phyloP scores from a whole-genome alignment of 2,797 vertebrate species.

The Coreius guichenoti region DNA sequence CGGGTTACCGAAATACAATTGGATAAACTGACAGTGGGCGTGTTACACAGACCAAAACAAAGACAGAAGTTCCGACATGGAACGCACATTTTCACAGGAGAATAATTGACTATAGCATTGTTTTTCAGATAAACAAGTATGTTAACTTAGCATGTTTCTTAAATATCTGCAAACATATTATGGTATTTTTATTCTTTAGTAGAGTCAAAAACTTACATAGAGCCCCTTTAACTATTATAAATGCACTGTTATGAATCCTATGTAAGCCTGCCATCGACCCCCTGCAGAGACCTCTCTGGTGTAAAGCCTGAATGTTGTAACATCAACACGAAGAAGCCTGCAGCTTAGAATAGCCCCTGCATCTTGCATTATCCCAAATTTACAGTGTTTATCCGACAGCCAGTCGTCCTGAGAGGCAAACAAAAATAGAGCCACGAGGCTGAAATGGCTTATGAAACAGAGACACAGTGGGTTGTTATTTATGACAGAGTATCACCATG shows the following conservation, averaged over 20 bases:
- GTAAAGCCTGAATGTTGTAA: conserved; percentile 23
- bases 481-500: conserved; percentile 41
- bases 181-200: no score
- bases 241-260: neutral
- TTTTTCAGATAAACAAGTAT: no score
- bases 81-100: no score
- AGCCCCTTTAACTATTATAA: conserved; percentile 2
- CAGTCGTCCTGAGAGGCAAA: conserved; percentile 41
- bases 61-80: no score
- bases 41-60: no score
- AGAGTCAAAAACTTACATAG: no score
- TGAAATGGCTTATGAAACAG: conserved; percentile 47
- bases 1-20: no score
- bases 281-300: conserved; percentile 31
- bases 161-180: no score
- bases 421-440: conserved; percentile 48
- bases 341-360: conserved; percentile 46
- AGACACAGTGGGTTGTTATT: conserved; percentile 49
- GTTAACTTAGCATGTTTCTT: no score
- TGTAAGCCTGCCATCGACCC: conserved; percentile 17
- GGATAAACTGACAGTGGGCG: no score
- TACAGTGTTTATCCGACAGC: conserved; percentile 49
- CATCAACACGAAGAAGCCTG: conserved; percentile 28
- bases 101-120: no score
- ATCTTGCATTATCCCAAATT: conserved; percentile 41